Evolutionary conservation across 2,113 vertebrate genomes (phyloP).

Genomic region (Prionailurus bengalensis): DNA sequence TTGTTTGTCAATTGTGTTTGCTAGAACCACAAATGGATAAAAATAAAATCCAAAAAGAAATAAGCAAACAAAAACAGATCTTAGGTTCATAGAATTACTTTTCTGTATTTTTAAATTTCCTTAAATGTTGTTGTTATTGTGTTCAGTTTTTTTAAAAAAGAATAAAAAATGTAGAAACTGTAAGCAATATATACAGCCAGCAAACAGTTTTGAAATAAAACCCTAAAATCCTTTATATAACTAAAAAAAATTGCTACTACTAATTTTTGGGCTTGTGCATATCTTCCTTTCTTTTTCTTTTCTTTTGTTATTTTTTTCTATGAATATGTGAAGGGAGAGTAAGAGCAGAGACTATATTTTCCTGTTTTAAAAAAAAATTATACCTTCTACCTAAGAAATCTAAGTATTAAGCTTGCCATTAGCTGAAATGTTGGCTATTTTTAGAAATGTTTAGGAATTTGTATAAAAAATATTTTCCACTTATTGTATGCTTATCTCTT

Average conservation of each 20-base stretch:
- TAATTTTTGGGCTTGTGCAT: neutral
- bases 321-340: neutral
- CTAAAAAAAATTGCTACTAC: neutral
- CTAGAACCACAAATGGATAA: neutral
- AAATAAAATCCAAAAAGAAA: neutral
- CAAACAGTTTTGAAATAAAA: slow-evolving; percentile 18
- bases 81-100: neutral
- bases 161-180: neutral
- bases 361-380: neutral
- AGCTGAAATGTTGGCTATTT: neutral
- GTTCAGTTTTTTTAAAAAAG: neutral
- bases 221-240: neutral
- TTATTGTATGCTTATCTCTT: slow-evolving; percentile 12
- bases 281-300: neutral
- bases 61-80: slow-evolving; percentile 13
- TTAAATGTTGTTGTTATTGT: slow-evolving; percentile 37
- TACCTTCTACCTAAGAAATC: neutral
- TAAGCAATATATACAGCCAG: neutral
- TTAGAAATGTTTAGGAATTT: slow-evolving; percentile 29
- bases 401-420: neutral
- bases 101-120: neutral
- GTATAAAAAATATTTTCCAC: neutral
- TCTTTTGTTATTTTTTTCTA: neutral
- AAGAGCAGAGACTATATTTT: neutral
- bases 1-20: neutral